Evolutionary conservation across 2,113 vertebrate genomes (phyloP).

Genomic region (Harpagus bidentatus): DNA sequence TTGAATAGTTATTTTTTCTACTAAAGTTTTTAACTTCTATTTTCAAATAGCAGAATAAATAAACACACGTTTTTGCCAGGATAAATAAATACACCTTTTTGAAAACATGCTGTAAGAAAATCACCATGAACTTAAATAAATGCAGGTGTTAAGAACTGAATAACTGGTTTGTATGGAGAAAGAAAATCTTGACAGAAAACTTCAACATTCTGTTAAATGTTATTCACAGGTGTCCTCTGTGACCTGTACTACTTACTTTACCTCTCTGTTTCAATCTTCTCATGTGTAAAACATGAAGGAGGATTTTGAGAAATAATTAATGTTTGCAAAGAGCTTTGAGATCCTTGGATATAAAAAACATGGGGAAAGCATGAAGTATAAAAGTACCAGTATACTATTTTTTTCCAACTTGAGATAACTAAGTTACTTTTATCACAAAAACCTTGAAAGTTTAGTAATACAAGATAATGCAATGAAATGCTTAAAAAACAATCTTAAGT

Average conservation of each 20-base stretch:
- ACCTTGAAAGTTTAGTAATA: slow-evolving; percentile 19
- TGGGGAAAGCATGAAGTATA: background rate
- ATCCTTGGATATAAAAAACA: slow-evolving; percentile 24
- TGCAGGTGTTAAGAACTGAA: background rate
- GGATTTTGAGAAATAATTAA: slow-evolving; percentile 49
- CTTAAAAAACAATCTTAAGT: background rate
- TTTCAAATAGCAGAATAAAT: background rate
- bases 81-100: background rate
- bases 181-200: background rate
- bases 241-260: slow-evolving; percentile 63
- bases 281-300: slow-evolving; percentile 40
- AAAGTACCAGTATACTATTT: background rate
- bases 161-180: background rate
- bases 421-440: background rate
- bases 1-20: background rate
- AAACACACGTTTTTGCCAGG: background rate
- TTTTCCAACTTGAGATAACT: background rate
- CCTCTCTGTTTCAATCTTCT: slow-evolving; percentile 12
- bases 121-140: background rate
- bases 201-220: slow-evolving; percentile 16
- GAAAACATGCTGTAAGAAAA: background rate
- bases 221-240: slow-evolving; percentile 48
- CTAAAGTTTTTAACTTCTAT: background rate
- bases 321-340: slow-evolving; percentile 43
- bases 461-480: background rate